Evolutionary conservation across 2,797 vertebrate genomes (phyloP).

Genomic region (Pseudomugil tenellus): DNA sequence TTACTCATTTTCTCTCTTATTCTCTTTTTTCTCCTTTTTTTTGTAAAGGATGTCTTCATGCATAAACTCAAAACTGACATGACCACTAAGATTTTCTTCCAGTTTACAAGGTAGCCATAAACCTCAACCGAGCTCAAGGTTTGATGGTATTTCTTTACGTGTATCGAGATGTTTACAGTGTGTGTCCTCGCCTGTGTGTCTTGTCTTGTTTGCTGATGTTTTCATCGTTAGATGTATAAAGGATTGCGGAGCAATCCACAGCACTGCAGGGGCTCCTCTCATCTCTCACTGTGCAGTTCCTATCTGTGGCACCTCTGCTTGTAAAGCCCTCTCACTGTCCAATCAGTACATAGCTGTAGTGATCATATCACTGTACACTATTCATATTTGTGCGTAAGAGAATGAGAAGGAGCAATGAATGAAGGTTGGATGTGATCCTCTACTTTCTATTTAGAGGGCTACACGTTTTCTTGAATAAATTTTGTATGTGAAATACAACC

Average conservation of each 20-base stretch:
- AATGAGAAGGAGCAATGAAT: constrained; percentile 20
- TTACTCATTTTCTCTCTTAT: background rate
- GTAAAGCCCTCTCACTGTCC: constrained; percentile 63
- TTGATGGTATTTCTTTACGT: constrained; percentile 28
- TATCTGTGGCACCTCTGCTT: constrained; percentile 56
- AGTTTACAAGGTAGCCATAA: constrained; percentile 39
- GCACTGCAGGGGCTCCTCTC: constrained; percentile 67
- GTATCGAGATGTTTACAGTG: constrained; percentile 37
- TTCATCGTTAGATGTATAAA: constrained; percentile 59
- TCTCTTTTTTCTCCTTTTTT: background rate
- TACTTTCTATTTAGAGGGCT: constrained; percentile 49
- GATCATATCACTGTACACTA: background rate
- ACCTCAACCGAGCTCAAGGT: constrained; percentile 40
- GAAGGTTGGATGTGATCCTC: constrained; percentile 34
- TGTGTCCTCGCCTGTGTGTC: constrained; percentile 22
- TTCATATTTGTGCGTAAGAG: constrained; percentile 8
- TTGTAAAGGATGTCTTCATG: constrained; percentile 21
- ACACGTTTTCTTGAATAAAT: constrained; percentile 48
- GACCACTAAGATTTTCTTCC: constrained; percentile 11
- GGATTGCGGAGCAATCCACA: constrained; percentile 60
- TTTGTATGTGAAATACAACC: constrained; percentile 35
- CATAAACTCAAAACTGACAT: constrained; percentile 41
- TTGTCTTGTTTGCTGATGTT: constrained; percentile 49
- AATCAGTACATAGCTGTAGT: constrained; percentile 58
- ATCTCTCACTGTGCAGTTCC: constrained; percentile 58